These are phyloP conservation scores for Hiodon alosoides DNA, from an alignment of 2,113 vertebrate genomes.

Conservation along the genomic window DNA sequence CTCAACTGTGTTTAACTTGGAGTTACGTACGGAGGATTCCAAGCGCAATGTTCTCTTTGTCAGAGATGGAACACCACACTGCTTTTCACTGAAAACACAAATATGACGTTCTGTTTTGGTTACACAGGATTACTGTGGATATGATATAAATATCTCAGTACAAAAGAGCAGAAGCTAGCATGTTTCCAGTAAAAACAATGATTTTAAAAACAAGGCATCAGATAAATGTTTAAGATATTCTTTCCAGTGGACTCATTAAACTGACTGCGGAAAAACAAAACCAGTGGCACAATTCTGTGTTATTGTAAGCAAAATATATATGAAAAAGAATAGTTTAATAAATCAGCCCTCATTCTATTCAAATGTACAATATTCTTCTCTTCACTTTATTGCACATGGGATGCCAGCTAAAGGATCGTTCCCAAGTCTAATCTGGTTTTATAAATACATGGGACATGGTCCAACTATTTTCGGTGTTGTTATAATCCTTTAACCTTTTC, in stretches of 20 bases:
- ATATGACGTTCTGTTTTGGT: background rate
- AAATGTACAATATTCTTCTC: background rate
- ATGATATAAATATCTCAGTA: no score
- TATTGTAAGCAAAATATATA: background rate
- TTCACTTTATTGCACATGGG: background rate
- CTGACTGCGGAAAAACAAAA: no score
- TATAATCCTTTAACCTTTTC: background rate
- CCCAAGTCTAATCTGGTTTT: conserved; percentile 13
- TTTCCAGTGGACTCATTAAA: no score
- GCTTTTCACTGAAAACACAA: background rate
- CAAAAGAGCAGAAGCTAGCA: no score
- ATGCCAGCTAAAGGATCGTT: background rate
- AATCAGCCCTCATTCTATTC: background rate
- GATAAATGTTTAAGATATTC: no score
- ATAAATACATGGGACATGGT: conserved; percentile 21
- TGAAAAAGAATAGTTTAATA: background rate
- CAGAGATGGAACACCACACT: background rate
- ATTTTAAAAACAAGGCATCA: no score
- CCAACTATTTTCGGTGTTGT: conserved; percentile 6
- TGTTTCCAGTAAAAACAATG: no score
- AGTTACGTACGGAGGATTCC: background rate
- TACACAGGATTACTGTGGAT: no score
- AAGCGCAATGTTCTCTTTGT: background rate
- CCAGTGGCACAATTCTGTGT: background rate
- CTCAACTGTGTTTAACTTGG: background rate